Evolutionary conservation across 2,113 vertebrate species (phyloP).

Genomic region (Mellivora capensis): DNA sequence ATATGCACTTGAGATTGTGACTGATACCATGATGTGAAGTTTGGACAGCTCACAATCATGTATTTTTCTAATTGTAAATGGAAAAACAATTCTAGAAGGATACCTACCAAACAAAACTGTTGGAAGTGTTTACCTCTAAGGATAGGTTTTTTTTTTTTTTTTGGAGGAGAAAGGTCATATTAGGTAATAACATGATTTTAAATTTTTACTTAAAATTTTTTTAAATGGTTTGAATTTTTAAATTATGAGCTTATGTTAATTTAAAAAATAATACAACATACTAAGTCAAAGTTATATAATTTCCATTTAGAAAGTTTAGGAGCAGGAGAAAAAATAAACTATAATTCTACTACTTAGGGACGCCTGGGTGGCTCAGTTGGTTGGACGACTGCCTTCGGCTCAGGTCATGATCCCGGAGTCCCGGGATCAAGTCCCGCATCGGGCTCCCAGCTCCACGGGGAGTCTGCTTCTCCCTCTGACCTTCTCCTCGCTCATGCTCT

Average conservation of each 20-base stretch:
- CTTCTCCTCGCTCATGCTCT: too few species aligned
- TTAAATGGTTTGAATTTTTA: not conserved
- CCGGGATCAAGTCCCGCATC: too few species aligned
- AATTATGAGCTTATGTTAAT: not conserved
- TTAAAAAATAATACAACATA: not conserved
- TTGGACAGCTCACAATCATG: not conserved
- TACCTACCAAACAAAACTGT: not conserved
- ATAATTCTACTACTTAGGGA: not conserved
- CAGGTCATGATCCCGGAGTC: too few species aligned
- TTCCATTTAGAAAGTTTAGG: conserved; percentile 20
- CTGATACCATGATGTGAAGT: not conserved
- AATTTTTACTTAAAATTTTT: not conserved
- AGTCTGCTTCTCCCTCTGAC: too few species aligned
- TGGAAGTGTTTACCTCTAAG: not conserved
- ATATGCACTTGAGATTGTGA: not conserved
- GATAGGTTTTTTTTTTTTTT: not conserved
- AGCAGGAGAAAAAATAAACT: not conserved
- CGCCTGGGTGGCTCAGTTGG: too few species aligned
- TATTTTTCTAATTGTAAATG: conserved; percentile 22
- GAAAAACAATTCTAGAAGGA: conserved; percentile 11
- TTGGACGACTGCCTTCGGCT: too few species aligned
- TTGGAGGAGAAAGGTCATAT: not conserved
- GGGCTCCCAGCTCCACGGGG: too few species aligned
- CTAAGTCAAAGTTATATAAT: not conserved
- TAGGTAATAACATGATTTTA: conserved; percentile 4